phyloP scores from a whole-genome alignment of 2,888 invertebrate genomes.

The Mythimna albipuncta region DNA sequence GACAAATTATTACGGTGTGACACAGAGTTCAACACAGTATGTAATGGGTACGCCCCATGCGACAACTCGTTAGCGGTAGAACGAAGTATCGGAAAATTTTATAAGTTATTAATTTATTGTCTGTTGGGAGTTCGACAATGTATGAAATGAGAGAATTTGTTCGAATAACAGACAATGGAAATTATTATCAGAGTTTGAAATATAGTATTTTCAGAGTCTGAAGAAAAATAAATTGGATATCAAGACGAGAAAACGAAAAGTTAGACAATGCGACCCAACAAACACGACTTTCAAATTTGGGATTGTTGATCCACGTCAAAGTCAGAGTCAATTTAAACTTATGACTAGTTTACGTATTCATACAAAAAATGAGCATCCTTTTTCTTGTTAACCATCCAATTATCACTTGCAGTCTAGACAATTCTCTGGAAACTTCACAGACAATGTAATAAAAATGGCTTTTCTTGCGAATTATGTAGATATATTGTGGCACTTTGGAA shows the following conservation, averaged over 20 bases:
- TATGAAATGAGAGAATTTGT: constrained; percentile 49
- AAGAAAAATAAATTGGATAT: constrained; percentile 46
- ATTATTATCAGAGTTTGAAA: constrained; percentile 35
- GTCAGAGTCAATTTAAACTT: constrained; percentile 39
- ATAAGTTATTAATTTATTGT: constrained; percentile 64
- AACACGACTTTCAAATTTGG: constrained; percentile 39
- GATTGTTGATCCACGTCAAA: constrained; percentile 33
- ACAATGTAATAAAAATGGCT: constrained; percentile 47
- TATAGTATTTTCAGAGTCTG: constrained; percentile 28
- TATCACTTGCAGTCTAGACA: constrained; percentile 58
- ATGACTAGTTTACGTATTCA: constrained; percentile 41
- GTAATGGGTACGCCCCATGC: constrained; percentile 37
- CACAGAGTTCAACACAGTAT: constrained; percentile 51
- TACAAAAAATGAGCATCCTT: constrained; percentile 23
- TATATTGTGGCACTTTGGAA: constrained; percentile 32
- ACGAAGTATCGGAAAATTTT: constrained; percentile 60
- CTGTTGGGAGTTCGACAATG: constrained; percentile 55
- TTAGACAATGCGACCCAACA: constrained; percentile 29
- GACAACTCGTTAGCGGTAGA: constrained; percentile 60
- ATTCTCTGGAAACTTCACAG: constrained; percentile 50
- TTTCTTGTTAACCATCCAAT: constrained; percentile 56
- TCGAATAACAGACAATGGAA: constrained; percentile 52
- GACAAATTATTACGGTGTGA: constrained; percentile 49
- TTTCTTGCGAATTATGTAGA: constrained; percentile 29
- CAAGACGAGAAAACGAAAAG: constrained; percentile 23